These are phyloP conservation scores for Archips xylosteana DNA, from an alignment of 2,888 invertebrate genomes.

Conservation along the genomic window DNA sequence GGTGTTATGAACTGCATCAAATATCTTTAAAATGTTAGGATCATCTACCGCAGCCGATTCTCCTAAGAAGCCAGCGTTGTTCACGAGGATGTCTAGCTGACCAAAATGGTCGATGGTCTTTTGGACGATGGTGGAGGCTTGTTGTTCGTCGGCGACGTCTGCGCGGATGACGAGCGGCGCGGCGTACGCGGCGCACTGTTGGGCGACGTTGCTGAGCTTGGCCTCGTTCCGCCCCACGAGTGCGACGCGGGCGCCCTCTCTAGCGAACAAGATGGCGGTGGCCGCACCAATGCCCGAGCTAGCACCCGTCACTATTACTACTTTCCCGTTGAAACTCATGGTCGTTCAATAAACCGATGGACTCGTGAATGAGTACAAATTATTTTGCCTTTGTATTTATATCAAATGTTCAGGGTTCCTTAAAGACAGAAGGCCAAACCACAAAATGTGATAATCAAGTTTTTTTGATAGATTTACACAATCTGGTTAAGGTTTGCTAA, in stretches of 20 bases:
- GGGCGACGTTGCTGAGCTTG: constrained; percentile 66
- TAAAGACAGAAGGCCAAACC: background rate
- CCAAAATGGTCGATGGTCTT: constrained; percentile 41
- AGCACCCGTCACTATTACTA: constrained; percentile 77
- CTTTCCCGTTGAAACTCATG: background rate
- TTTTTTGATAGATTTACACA: too few species aligned
- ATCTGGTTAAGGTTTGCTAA: too few species aligned
- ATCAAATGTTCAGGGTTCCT: constrained; percentile 4
- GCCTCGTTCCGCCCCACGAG: constrained; percentile 86
- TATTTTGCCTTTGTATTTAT: background rate
- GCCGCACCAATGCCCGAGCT: constrained; percentile 87
- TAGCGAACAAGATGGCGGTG: constrained; percentile 85
- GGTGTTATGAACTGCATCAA: constrained; percentile 39
- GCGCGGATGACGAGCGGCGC: constrained; percentile 38
- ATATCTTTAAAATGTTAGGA: constrained; percentile 29
- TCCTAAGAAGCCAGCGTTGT: constrained; percentile 44
- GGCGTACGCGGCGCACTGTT: constrained; percentile 36
- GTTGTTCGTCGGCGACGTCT: constrained; percentile 44
- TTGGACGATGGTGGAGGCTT: constrained; percentile 39
- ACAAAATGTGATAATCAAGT: too few species aligned
- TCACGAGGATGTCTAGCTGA: constrained; percentile 45
- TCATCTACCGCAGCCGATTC: constrained; percentile 16
- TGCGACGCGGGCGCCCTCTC: constrained; percentile 82
- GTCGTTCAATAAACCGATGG: background rate
- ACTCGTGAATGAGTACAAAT: background rate